Percentiles rank a stretch among this genome's conserved stretches.
Conservation (phyloP, 2,888 invertebrate genomes). For the Strigamia crassipes region DNA sequence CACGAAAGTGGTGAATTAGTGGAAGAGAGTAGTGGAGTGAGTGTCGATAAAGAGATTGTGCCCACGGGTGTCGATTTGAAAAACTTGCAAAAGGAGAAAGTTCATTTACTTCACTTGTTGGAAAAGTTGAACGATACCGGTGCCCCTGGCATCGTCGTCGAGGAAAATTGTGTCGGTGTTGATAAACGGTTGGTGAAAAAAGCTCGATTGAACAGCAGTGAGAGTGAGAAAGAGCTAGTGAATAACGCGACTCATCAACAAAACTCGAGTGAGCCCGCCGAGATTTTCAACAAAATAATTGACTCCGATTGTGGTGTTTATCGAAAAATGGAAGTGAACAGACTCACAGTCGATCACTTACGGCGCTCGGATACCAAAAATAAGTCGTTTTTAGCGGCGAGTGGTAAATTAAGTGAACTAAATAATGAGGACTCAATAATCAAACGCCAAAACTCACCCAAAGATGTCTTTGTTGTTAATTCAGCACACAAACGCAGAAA, state of each 20-base stretch:
- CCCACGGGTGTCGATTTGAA: slow-evolving; percentile 49
- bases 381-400: background rate
- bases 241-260: background rate
- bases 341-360: background rate
- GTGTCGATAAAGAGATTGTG: slow-evolving; percentile 48
- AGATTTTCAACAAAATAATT: background rate
- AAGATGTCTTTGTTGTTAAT: slow-evolving; percentile 15
- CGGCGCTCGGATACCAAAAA: slow-evolving; percentile 18
- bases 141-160: slow-evolving; percentile 51
- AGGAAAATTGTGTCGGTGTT: slow-evolving; percentile 44
- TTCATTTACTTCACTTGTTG: slow-evolving; percentile 56
- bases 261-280: background rate
- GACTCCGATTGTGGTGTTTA: slow-evolving; percentile 4
- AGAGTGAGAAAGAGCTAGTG: background rate
- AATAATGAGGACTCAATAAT: background rate
- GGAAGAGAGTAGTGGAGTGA: slow-evolving; percentile 45
- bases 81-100: slow-evolving; percentile 57
- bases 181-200: slow-evolving; percentile 48
- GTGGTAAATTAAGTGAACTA: slow-evolving; percentile 16
- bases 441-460: slow-evolving; percentile 38
- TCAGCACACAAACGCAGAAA: slow-evolving; percentile 27
- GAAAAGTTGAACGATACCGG: slow-evolving; percentile 56
- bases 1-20: slow-evolving; percentile 49
- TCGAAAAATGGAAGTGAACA: background rate
- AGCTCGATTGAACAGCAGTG: background rate